Base-by-base conservation (phyloP, 2,113 vertebrate species). In the Pampusana beccarii region DNA sequence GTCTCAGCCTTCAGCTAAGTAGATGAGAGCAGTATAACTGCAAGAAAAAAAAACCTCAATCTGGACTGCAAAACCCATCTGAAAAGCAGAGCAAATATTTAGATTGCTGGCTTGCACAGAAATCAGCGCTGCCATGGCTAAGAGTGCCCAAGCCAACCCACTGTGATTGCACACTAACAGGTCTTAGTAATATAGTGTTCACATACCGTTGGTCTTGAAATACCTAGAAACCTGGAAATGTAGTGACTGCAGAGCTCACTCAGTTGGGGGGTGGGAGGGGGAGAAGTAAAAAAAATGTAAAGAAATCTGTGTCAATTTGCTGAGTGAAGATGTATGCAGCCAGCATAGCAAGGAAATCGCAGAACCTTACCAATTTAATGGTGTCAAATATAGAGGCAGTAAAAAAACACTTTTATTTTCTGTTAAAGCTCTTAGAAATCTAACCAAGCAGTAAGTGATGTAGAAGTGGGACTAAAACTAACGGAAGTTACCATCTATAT, bases 81-180 rank as follows among this genome's bases (percentile, higher is more conserved):
- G 62, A 79, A 90, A 94, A 92, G 44, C 67, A 83, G 31, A 80
- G 51, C 16, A 97, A 88, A 86, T 86, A 88, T 88, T 96, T 86
- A 80, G 66, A 75, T 69, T 73, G 9, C 62, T 86, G 64, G 8
- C 36, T 86, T 74, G 71, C 36, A 51, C 75, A 54, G 75, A 72
- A 69, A 90, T 83, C 86, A 90, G 74, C 26, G 13, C 36, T 78
- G 82, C 72, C 62, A 17, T 26, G 64, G 72, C 75, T 83, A 56
- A 65, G 33, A 54, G n/a, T 60, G 72, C 44, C 42, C 67, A 69
- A 72, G 67, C 23, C 74, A 88, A 66, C 66, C 34, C 51, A 46
- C 18, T 5, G 44, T 36, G 62, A 90, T 83, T 62, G 46, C 64
- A 46, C 40, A 50, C 31, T 40, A 70, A 70, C 70, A 90, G 75